Conservation (phyloP, 1,140 invertebrate genomes). For the Sminthurinus signatus region DNA sequence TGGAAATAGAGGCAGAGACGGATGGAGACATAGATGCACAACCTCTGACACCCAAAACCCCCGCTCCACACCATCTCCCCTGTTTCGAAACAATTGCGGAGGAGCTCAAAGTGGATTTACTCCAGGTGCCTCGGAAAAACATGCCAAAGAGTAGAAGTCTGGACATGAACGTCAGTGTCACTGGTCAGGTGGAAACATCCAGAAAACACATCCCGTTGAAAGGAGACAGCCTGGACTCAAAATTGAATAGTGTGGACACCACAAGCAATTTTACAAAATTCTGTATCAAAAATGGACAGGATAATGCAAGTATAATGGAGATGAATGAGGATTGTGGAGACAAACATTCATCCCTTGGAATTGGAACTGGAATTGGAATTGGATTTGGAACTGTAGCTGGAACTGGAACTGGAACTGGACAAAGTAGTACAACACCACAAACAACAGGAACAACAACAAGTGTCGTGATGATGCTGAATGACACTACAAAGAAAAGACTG, state of each 20-base stretch:
- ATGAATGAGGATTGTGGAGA: slow-evolving; percentile 28
- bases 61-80: too few relatives aligned
- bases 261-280: slow-evolving; percentile 20
- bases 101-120: slow-evolving; percentile 24
- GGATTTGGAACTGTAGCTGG: too few relatives aligned
- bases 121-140: slow-evolving; percentile 38
- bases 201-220: slow-evolving; percentile 19
- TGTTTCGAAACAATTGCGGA: slow-evolving; percentile 16
- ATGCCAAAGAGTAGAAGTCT: slow-evolving; percentile 43
- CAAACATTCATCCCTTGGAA: too few relatives aligned
- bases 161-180: slow-evolving; percentile 35
- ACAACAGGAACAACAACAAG: not conserved
- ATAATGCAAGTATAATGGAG: slow-evolving; percentile 29
- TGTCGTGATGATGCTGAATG: too few relatives aligned
- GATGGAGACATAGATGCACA: slow-evolving; percentile 22
- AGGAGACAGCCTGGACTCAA: slow-evolving; percentile 38
- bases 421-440: too few relatives aligned
- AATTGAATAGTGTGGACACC: slow-evolving; percentile 37
- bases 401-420: too few relatives aligned
- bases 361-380: too few relatives aligned
- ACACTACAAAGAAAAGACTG: slow-evolving; percentile 34
- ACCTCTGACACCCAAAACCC: not conserved
- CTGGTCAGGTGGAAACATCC: not conserved
- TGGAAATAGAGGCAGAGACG: slow-evolving; percentile 33
- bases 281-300: slow-evolving; percentile 22